A percentile compares a stretch with the other conserved stretches of the same genome.
These are phyloP conservation scores for Hypsibius dujardini DNA, from an alignment of 1,140 invertebrate genomes.

Conservation along the genomic window DNA sequence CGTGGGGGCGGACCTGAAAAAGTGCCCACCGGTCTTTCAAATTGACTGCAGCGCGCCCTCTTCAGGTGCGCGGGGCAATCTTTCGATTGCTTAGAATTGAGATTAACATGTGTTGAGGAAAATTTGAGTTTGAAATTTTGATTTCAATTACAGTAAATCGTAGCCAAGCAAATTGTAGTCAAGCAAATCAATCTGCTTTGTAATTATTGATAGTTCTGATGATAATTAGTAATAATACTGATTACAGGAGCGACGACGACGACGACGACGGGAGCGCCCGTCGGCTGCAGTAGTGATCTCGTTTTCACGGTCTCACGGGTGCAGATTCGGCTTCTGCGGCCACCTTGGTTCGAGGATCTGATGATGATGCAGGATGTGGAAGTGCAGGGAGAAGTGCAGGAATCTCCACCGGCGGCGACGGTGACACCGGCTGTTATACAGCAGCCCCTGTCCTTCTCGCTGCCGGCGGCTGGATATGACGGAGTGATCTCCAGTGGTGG, in stretches of 20 bases:
- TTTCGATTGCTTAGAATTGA: too few species aligned
- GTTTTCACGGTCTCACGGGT: constrained; percentile 52
- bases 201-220: constrained; percentile 21
- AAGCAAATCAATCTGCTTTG: too few species aligned
- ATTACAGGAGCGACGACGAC: not conserved
- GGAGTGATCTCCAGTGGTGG: not conserved
- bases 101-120: too few species aligned
- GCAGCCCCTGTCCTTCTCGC: constrained; percentile 22
- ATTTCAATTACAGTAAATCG: too few species aligned
- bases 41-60: constrained; percentile 45
- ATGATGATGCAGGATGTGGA: constrained; percentile 43
- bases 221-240: constrained; percentile 29
- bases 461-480: constrained; percentile 13
- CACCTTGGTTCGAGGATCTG: constrained; percentile 85
- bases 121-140: too few species aligned
- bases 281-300: constrained; percentile 27
- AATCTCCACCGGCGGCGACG: not conserved
- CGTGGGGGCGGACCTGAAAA: constrained; percentile 45
- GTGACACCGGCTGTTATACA: constrained; percentile 18
- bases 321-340: constrained; percentile 66
- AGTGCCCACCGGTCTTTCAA: constrained; percentile 52
- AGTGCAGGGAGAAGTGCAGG: constrained; percentile 18
- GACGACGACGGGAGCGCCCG: constrained; percentile 18
- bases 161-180: too few species aligned
- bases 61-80: constrained; percentile 23